Percentiles rank a stretch among this genome's conserved stretches.
phyloP scores from a whole-genome alignment of 2,888 invertebrate species.

The Galerucella calmariensis region DNA sequence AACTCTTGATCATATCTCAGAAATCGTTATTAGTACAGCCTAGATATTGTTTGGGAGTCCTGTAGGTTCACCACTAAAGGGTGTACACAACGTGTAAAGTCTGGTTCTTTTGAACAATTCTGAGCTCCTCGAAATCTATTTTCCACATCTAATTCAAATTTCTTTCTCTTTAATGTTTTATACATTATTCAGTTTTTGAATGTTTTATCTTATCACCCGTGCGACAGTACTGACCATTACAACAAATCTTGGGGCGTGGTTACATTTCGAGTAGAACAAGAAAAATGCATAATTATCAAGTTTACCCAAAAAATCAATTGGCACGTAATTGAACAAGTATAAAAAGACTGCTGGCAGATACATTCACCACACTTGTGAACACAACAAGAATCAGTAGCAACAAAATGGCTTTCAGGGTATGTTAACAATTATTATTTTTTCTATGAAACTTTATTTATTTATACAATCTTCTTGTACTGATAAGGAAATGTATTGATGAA shows the following conservation, averaged over 20 bases:
- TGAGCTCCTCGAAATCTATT: too few species aligned
- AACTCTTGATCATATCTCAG: too few species aligned
- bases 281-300: slow-evolving; percentile 3
- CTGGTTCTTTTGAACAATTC: too few species aligned
- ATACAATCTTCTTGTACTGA: too few species aligned
- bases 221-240: slow-evolving; percentile 9
- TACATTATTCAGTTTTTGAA: neutral
- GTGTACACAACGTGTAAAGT: too few species aligned
- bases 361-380: slow-evolving; percentile 16
- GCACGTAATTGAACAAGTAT: slow-evolving; percentile 14
- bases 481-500: too few species aligned
- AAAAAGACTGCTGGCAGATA: slow-evolving; percentile 8
- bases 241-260: slow-evolving; percentile 25
- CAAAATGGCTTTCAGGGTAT: slow-evolving; percentile 22
- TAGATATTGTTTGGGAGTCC: too few species aligned
- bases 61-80: too few species aligned
- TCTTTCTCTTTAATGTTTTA: too few species aligned
- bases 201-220: slow-evolving; percentile 2
- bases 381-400: slow-evolving; percentile 8
- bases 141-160: too few species aligned
- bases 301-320: slow-evolving; percentile 20
- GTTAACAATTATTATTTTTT: neutral
- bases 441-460: too few species aligned
- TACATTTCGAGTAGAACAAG: slow-evolving; percentile 16
- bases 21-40: too few species aligned